Evolutionary conservation across 2,888 invertebrate species (phyloP), one percentile per base, ranked within the genome.

Genomic region (Phyto melanocephala): DNA sequence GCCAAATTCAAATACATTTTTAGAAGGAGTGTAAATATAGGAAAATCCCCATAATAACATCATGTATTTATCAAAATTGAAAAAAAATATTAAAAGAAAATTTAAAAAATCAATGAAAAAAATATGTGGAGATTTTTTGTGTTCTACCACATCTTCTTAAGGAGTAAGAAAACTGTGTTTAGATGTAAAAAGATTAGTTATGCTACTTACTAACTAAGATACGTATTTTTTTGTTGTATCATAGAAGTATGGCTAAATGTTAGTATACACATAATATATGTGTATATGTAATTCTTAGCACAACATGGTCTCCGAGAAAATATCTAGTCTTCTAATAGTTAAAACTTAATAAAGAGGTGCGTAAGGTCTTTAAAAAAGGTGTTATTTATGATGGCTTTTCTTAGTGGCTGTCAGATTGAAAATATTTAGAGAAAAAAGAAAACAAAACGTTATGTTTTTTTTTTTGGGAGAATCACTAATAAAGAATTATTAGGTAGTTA

Each of bases 311-410:
- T 35, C 20, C 35, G 20, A 67, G 10, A 50, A 68, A 58, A 63
- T 22, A 63, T 74, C 47, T 42, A 35, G 60, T 40, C 56, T 74
- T 67, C n/a, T 68, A 74, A 68, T 78, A 6, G 63, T 70, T 50
- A 68, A 68, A 68, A 45, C 68, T 74, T 78, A 78, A 78, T 81
- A 81, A 81, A 81, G 68, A 74, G 78, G 68, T 81, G 78, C 81
- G 81, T 81, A 74, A 78, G 81, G 78, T 78, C 72, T 74, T 74
- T 74, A 74, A 70, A 72, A 45, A 77, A 81, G 68, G 81, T 74
- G 77, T 81, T 81, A 81, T 81, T 81, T 81, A 81, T 81, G 78
- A 78, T 74, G 78, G 77, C 67, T 74, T 68, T 72, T 74, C 62
- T 72, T 68, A 24, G 24, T 17, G 77, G 33, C 77, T 70, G 62